phyloP scores from a whole-genome alignment of 2,888 invertebrate genomes.

The Biston stratarius region DNA sequence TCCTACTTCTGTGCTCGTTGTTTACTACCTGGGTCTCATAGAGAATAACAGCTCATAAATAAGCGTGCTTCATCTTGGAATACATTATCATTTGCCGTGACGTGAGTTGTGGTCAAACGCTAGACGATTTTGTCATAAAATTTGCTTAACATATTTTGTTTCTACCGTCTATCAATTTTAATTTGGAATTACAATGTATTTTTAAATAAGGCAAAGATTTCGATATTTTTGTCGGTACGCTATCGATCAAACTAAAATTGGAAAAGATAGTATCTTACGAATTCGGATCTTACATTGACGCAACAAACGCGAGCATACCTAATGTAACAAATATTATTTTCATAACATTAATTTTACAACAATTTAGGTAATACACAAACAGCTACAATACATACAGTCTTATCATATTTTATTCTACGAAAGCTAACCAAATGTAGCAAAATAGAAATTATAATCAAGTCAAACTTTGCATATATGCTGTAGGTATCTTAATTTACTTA shows the following conservation, averaged over 20 bases:
- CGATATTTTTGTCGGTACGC: not conserved
- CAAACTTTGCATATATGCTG: constrained; percentile 53
- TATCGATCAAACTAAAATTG: not conserved
- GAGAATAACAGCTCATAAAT: no score
- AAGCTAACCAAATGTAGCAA: constrained; percentile 62
- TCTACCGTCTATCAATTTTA: no score
- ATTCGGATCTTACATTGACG: constrained; percentile 39
- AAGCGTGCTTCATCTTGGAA: no score
- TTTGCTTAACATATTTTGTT: not conserved
- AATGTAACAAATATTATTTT: constrained; percentile 63
- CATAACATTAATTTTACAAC: constrained; percentile 58
- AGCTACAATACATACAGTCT: constrained; percentile 73
- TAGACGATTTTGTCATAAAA: not conserved
- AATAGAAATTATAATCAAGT: constrained; percentile 45
- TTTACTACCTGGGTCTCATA: no score
- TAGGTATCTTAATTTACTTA: constrained; percentile 33
- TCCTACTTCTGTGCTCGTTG: no score
- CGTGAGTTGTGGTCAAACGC: not conserved
- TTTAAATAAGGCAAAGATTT: not conserved
- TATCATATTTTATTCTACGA: constrained; percentile 65
- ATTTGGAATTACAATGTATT: no score
- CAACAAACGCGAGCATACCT: constrained; percentile 80
- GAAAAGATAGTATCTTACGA: constrained; percentile 37
- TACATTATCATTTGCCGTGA: no score
- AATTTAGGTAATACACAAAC: constrained; percentile 54